Evolutionary conservation across 2,113 vertebrate genomes (phyloP), one percentile per base, ranked within the genome.

Genomic region (Osmerus eperlanus): DNA sequence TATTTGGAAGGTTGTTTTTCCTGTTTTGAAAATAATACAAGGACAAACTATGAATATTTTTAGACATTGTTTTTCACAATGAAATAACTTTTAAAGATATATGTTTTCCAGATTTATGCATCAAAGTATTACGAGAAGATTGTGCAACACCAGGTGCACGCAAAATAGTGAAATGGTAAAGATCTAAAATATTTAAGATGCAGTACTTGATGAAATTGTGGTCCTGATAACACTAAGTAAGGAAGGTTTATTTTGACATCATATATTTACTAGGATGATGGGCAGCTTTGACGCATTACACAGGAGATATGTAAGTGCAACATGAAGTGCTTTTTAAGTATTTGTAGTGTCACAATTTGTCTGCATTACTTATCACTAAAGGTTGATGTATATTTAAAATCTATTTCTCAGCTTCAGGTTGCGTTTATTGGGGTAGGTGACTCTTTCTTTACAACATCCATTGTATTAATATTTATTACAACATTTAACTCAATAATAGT

Each of bases 231-330:
- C 4, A 19, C 58, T 21, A 9, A 12, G 9, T 60, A 65, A 5
- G 1, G 23, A 55, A 55, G 12, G 47, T 41, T 47, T 0, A 52
- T 28, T 13, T 32, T 53, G 1, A 3, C 9, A 18, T 8, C 29
- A 29, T 54, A 62, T 55, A 64, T 84, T 85, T 85, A 89, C 78
- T 76, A 98, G 96, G 97, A 92, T 98, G 91, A 91, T 96, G 83
- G 97, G 97, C 76, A 96, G 95, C 84, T 98, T 97, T 23, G 96
- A 98, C 90, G 97, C 96, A 73, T 84, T 99, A 75, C 93, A 98
- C 85, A 98, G 90, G 86, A 94, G 94, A 92, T 99, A 97, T 9
- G 97, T 98, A 92, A 96, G 97, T 95, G 8, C 2, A 1, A 64
- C 28, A 47, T 32, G 2, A 67, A 16, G 19, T 67, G 21, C 7